phyloP scores from a whole-genome alignment of 2,888 invertebrate genomes.

The Deroplatys truncata region DNA sequence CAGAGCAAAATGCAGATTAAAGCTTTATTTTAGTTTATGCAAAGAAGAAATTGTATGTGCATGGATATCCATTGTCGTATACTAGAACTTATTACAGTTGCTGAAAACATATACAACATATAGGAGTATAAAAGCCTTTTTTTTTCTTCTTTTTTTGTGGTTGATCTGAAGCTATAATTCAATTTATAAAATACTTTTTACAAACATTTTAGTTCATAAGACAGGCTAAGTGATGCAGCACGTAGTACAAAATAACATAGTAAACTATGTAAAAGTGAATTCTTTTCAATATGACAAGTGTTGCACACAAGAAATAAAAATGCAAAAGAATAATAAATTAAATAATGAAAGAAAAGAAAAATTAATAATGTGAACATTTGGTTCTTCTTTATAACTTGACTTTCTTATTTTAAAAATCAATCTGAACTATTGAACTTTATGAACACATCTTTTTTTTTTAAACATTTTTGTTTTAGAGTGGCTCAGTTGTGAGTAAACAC shows the following conservation, averaged over 20 bases:
- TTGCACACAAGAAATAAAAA: no score
- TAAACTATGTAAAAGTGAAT: no score
- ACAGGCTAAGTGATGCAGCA: background rate
- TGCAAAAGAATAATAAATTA: no score
- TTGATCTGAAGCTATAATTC: background rate
- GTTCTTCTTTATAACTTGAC: no score
- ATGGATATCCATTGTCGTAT: background rate
- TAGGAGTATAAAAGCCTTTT: background rate
- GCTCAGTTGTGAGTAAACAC: background rate
- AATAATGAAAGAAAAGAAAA: no score
- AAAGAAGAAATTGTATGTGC: background rate
- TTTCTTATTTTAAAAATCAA: no score
- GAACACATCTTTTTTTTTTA: background rate
- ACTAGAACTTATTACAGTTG: background rate
- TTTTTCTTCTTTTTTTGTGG: no score
- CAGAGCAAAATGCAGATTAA: background rate
- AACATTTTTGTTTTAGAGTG: background rate
- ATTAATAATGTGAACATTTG: no score
- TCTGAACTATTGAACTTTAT: no score
- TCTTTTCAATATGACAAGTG: no score
- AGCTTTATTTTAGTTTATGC: background rate
- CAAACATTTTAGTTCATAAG: background rate
- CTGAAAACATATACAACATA: background rate
- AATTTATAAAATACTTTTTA: background rate
- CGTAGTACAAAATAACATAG: no score